Evolutionary conservation across 2,888 invertebrate species (phyloP), one percentile per base, ranked within the genome.

Genomic region (Amblyjoppa proteus): DNA sequence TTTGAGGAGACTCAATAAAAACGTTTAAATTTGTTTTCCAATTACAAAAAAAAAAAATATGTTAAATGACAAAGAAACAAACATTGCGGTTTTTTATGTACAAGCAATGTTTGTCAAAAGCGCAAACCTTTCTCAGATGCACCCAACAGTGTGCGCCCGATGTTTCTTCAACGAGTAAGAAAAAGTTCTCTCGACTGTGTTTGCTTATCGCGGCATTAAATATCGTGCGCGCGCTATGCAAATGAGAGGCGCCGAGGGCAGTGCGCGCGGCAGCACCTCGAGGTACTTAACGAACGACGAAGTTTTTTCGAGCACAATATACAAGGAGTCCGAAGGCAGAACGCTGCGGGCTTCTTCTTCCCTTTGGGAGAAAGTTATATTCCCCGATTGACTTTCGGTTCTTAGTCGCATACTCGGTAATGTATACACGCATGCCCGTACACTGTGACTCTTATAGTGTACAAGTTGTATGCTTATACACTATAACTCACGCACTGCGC

Each of bases 341-440:
- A 75, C 80, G 64, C 73, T 81, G 56, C 51, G 66, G 61, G 56
- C 74, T 41, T 76, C 80, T 80, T 87, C 87, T 87, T 87, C 86
- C 88, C 87, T 88, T 87, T 80, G 89, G 84, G 91, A 90, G 91
- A 91, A 91, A 91, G 91, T 91, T 74, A 58, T 75, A 73, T 70
- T 88, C 84, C 69, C 81, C 86, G 89, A 90, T 91, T 90, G 89
- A 88, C 88, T 90, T 88, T 88, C 88, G 80, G 80, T 85, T 80
- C 68, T 83, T 49, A 81, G 53, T 85, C 58, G 58, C 85, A 78
- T 64, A 84, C 70, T 31, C 41, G 53, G 74, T 78, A 28, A 34
- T 28, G 69, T 38, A 70, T 75, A 49, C 53, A 74, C 41, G 41
- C 20, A 66, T 38, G 31, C 16, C 25, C 61, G 61, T 68, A 79